These are phyloP conservation scores for Drosophila sordidula DNA, from an alignment of 2,888 invertebrate genomes.

Conservation along the genomic window DNA sequence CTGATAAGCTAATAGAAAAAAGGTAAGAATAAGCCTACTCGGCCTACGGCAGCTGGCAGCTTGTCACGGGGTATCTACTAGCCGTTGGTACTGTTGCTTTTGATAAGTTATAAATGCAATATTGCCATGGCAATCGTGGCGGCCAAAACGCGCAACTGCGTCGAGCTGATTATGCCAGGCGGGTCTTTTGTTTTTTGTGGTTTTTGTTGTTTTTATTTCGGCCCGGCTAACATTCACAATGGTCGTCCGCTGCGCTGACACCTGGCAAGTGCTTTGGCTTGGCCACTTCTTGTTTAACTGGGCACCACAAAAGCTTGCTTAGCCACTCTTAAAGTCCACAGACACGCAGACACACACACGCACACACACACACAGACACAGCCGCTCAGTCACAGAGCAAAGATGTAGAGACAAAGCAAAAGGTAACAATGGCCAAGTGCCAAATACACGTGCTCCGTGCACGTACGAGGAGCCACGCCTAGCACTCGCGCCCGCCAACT, in stretches of 20 bases:
- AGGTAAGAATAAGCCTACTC: too few relatives aligned
- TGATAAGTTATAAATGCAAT: slow-evolving; percentile 61
- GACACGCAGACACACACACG: slow-evolving; percentile 6
- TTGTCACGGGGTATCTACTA: not conserved
- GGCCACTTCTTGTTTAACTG: slow-evolving; percentile 50
- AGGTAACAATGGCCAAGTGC: slow-evolving; percentile 77
- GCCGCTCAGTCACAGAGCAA: slow-evolving; percentile 57
- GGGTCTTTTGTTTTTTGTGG: slow-evolving; percentile 14
- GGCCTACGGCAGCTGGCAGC: too few relatives aligned
- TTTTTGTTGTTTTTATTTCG: slow-evolving; percentile 30
- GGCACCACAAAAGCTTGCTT: slow-evolving; percentile 75
- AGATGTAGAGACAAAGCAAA: slow-evolving; percentile 69
- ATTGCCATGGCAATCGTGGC: slow-evolving; percentile 66
- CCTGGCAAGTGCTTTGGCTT: slow-evolving; percentile 30
- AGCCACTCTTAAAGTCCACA: slow-evolving; percentile 69
- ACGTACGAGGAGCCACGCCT: slow-evolving; percentile 52
- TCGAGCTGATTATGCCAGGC: slow-evolving; percentile 67
- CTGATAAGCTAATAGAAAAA: too few relatives aligned
- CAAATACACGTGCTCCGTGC: slow-evolving; percentile 73
- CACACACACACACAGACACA: slow-evolving; percentile 31
- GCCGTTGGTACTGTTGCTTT: slow-evolving; percentile 10
- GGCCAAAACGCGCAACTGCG: slow-evolving; percentile 65
- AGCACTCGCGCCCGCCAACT: slow-evolving; percentile 9
- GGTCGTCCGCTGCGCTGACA: slow-evolving; percentile 59
- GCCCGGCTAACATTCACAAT: slow-evolving; percentile 54